phyloP scores from a whole-genome alignment of 2,113 vertebrate genomes.

The Thunnus thynnus region DNA sequence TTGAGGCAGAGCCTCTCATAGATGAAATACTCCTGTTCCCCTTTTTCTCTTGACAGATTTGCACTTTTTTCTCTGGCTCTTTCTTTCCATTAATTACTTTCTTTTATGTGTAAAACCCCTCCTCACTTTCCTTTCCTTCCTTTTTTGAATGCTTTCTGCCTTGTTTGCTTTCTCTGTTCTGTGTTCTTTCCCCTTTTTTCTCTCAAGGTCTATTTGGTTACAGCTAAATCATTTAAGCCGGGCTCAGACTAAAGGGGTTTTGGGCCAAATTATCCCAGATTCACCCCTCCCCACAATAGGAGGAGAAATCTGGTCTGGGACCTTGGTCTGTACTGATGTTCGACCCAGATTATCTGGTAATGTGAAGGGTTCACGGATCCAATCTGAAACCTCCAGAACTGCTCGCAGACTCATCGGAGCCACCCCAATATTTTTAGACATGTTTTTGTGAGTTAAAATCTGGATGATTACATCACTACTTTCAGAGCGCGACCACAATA shows the following conservation, averaged over 20 bases:
- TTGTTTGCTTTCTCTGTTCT: conserved; percentile 17
- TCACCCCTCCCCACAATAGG: too few species aligned
- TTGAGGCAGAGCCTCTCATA: conserved; percentile 9
- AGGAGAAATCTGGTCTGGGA: too few species aligned
- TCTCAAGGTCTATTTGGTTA: conserved; percentile 7
- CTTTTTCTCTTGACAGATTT: conserved; percentile 22
- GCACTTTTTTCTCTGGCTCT: not conserved
- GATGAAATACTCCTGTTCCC: conserved; percentile 13
- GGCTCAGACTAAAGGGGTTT: not conserved
- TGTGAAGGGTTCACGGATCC: too few species aligned
- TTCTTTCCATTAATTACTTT: conserved; percentile 25
- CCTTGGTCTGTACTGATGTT: too few species aligned
- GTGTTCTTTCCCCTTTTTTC: conserved; percentile 19
- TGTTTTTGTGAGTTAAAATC: too few species aligned
- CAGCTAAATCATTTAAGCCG: conserved; percentile 47
- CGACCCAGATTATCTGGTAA: too few species aligned
- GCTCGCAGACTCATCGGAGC: too few species aligned
- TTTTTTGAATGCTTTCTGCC: conserved; percentile 11
- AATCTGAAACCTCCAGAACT: too few species aligned
- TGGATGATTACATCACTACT: too few species aligned
- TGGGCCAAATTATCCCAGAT: not conserved
- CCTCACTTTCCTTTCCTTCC: not conserved
- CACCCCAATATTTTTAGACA: too few species aligned
- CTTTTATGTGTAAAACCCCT: conserved; percentile 5
- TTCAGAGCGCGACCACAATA: too few species aligned